Evolutionary conservation across 37 sponge, comb jelly and placozoan species (phyloP).

Genomic region (Bolinopsis microptera): DNA sequence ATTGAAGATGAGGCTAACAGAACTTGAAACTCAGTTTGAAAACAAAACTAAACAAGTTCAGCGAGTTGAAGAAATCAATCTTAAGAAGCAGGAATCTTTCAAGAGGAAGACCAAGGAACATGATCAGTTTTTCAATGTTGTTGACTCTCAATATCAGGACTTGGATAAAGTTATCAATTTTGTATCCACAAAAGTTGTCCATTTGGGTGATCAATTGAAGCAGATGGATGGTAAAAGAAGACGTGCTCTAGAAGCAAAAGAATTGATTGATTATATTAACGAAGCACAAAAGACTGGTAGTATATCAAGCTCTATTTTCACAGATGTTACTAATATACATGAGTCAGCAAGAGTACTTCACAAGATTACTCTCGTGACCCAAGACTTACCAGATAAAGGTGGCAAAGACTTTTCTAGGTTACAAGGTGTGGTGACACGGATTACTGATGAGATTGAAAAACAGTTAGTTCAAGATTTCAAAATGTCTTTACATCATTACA

Average conservation of each 20-base stretch:
- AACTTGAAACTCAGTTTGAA: conserved; percentile 58
- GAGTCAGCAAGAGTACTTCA: conserved; percentile 49
- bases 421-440: not conserved
- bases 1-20: conserved; percentile 17
- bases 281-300: conserved; percentile 59
- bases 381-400: conserved; percentile 54
- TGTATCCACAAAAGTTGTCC: conserved; percentile 56
- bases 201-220: conserved; percentile 59
- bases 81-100: conserved; percentile 52
- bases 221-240: conserved; percentile 60
- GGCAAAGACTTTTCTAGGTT: conserved; percentile 56
- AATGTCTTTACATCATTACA: conserved; percentile 28
- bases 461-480: conserved; percentile 8
- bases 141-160: conserved; percentile 58
- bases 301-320: conserved; percentile 38
- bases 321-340: conserved; percentile 29
- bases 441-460: conserved; percentile 22
- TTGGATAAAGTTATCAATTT: conserved; percentile 60
- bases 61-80: conserved; percentile 29
- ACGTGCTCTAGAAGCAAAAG: conserved; percentile 42
- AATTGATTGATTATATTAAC: conserved; percentile 58
- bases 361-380: conserved; percentile 44
- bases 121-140: conserved; percentile 22
- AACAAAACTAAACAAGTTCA: conserved; percentile 63
- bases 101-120: conserved; percentile 61